These are phyloP conservation scores for Patagioenas fasciata DNA, from an alignment of 2,113 vertebrate species.

Conservation along the genomic window DNA sequence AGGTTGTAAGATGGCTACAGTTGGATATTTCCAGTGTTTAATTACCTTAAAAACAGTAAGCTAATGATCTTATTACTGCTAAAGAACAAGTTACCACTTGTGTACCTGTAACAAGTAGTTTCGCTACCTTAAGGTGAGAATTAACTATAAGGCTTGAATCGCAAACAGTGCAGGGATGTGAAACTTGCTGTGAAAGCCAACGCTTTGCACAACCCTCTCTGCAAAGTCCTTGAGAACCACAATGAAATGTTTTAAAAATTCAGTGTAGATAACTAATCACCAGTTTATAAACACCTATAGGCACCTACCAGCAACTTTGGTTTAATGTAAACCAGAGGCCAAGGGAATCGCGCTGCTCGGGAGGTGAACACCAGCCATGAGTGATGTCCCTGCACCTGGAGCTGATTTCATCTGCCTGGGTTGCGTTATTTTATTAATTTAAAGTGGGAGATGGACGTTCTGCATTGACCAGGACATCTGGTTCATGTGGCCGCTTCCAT, in stretches of 20 bases:
- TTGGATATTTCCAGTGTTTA: background rate
- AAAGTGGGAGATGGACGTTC: background rate
- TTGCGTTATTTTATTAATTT: background rate
- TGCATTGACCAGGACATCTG: background rate
- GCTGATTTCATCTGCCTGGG: background rate
- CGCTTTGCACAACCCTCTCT: background rate
- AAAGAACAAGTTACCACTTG: background rate
- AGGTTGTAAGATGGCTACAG: background rate
- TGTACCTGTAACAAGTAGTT: background rate
- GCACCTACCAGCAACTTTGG: background rate
- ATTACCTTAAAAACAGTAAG: background rate
- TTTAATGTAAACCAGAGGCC: background rate
- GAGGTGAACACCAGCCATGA: background rate
- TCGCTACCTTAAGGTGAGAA: background rate
- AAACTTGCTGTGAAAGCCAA: background rate
- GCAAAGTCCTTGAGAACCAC: background rate
- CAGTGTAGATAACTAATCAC: background rate
- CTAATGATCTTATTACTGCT: background rate
- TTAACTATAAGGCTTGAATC: background rate
- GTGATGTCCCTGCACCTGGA: background rate
- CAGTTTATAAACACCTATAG: background rate
- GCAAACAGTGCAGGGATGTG: background rate
- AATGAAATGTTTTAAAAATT: background rate
- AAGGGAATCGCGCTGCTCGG: rapidly evolving
- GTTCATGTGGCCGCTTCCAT: background rate